Conservation (phyloP, 2,888 invertebrate genomes). For the Thera britannica region DNA sequence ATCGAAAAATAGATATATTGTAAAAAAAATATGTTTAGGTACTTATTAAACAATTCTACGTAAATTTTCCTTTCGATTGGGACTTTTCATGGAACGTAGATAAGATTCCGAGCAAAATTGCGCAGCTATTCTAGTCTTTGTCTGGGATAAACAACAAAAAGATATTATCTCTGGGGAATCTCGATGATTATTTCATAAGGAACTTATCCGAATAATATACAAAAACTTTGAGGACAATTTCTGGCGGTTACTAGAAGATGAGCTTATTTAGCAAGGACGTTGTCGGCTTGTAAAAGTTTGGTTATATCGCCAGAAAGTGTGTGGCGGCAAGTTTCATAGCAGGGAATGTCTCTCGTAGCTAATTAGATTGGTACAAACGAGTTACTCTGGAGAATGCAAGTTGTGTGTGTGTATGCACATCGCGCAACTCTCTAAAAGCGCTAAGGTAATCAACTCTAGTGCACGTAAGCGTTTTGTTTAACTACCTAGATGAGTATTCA, state of each 20-base stretch:
- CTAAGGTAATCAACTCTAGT: conserved; percentile 46
- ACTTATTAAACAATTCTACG: conserved; percentile 13
- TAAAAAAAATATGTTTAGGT: background rate
- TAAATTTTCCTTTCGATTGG: conserved; percentile 34
- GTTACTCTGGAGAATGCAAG: conserved; percentile 45
- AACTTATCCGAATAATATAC: conserved; percentile 55
- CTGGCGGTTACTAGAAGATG: conserved; percentile 39
- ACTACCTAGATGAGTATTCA: conserved; percentile 29
- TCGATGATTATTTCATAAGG: conserved; percentile 58
- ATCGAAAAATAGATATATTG: background rate
- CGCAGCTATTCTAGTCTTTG: conserved; percentile 60
- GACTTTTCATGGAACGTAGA: conserved; percentile 51
- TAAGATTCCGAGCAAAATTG: conserved; percentile 54
- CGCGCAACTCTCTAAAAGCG: conserved; percentile 43
- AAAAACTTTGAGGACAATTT: conserved; percentile 46
- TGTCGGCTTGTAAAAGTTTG: conserved; percentile 58
- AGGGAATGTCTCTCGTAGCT: conserved; percentile 59
- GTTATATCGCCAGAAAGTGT: conserved; percentile 66
- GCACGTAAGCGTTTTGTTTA: conserved; percentile 28
- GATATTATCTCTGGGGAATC: conserved; percentile 59
- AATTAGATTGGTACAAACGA: conserved; percentile 69
- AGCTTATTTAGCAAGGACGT: conserved; percentile 39
- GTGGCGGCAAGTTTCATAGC: conserved; percentile 65
- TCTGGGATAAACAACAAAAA: conserved; percentile 60
- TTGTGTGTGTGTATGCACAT: conserved; percentile 48